These are phyloP conservation scores for human DNA, from an alignment of 2,113 vertebrate genomes.

Conservation along the genomic window GRCh38 chr12:128412001-128412500, in stretches of 20 bases:
- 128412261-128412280: background rate
- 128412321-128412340: background rate
- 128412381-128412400: background rate
- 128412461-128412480: too few relatives aligned
- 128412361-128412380: background rate
- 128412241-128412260: too few relatives aligned
- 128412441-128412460: too few relatives aligned
- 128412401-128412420: too few relatives aligned
- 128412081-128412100: background rate
- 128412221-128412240: background rate
- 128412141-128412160: background rate
- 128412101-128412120: too few relatives aligned
- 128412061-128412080: background rate
- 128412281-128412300: accelerated
- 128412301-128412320: too few relatives aligned
- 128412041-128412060: background rate
- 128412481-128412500: too few relatives aligned
- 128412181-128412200: background rate
- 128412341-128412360: background rate
- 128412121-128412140: background rate
- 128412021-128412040: background rate
- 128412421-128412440: too few relatives aligned
- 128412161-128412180: background rate
- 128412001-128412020: background rate
- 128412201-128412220: background rate